Evolutionary conservation across 2,113 vertebrate species (phyloP).

Genomic region (Archocentrus centrarchus): DNA sequence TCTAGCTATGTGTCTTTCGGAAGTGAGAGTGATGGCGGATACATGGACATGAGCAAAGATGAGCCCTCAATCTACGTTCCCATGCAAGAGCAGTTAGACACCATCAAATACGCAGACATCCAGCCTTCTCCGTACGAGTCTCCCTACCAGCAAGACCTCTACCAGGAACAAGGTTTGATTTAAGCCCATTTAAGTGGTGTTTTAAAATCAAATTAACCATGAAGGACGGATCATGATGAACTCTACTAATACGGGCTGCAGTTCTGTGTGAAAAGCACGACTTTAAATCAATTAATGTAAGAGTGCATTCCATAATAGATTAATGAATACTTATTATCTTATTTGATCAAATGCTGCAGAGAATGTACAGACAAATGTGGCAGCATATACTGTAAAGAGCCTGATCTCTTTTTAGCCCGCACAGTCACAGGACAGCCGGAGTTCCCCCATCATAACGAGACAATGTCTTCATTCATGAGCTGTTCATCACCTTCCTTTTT

Average conservation of each 20-base stretch:
- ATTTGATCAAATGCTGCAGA: conserved; percentile 20
- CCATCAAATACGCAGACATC: conserved; percentile 93
- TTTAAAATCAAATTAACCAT: not conserved
- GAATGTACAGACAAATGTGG: conserved; percentile 14
- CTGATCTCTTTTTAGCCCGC: conserved; percentile 5
- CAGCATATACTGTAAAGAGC: rapidly evolving
- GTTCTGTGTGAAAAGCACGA: not conserved
- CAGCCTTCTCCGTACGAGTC: conserved; percentile 91
- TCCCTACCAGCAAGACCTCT: conserved; percentile 90
- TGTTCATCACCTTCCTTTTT: not conserved
- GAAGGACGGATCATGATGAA: not conserved
- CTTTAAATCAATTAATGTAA: not conserved
- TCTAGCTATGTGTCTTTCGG: conserved; percentile 87
- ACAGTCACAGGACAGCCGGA: conserved; percentile 50
- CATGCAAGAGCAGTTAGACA: conserved; percentile 92
- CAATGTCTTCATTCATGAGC: conserved; percentile 26
- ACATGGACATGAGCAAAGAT: conserved; percentile 99
- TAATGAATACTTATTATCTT: not conserved
- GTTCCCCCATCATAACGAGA: conserved; percentile 8
- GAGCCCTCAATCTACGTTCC: conserved; percentile 91
- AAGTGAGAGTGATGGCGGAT: conserved; percentile 93
- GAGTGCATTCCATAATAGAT: not conserved
- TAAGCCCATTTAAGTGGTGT: conserved; percentile 2
- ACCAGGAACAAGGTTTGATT: conserved; percentile 83
- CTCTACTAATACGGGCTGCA: not conserved